These are phyloP conservation scores for Eidolon helvum DNA, from an alignment of 2,113 vertebrate species.

Conservation along the genomic window DNA sequence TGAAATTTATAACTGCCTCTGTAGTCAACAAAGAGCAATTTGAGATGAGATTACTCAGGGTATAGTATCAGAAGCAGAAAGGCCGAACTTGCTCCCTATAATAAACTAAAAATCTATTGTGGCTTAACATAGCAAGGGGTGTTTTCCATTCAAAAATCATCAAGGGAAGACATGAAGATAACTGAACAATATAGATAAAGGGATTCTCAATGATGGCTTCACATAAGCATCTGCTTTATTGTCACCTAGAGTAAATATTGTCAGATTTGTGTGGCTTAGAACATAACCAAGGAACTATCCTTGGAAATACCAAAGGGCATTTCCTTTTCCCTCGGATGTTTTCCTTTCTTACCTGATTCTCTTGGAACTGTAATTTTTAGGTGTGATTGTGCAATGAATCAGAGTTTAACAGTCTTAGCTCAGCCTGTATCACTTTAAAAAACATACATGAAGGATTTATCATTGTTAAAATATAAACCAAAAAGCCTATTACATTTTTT, in stretches of 20 bases:
- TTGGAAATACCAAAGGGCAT: not conserved
- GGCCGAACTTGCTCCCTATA: not conserved
- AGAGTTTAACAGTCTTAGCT: not conserved
- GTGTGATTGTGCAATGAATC: not conserved
- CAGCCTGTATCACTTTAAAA: not conserved
- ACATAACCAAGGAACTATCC: not conserved
- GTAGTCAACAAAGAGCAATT: not conserved
- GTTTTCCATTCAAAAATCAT: not conserved
- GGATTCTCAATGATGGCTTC: not conserved
- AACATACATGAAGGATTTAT: not conserved
- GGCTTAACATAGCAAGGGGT: not conserved
- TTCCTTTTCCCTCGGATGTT: not conserved
- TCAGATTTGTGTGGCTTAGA: not conserved
- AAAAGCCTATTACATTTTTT: not conserved
- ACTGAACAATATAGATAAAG: not conserved
- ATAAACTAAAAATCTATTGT: not conserved
- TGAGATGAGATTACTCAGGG: slow-evolving; percentile 30
- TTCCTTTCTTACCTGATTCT: not conserved
- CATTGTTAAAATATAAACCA: not conserved
- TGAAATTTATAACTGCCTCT: not conserved
- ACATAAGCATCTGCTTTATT: not conserved
- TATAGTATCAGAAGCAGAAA: not conserved
- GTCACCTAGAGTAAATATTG: not conserved
- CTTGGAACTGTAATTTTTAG: not conserved
- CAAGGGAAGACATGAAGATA: not conserved